Percentiles rank a stretch among this genome's conserved stretches.
Evolutionary conservation across 2,888 invertebrate species (phyloP).

Genomic region (Patella pellucida): DNA sequence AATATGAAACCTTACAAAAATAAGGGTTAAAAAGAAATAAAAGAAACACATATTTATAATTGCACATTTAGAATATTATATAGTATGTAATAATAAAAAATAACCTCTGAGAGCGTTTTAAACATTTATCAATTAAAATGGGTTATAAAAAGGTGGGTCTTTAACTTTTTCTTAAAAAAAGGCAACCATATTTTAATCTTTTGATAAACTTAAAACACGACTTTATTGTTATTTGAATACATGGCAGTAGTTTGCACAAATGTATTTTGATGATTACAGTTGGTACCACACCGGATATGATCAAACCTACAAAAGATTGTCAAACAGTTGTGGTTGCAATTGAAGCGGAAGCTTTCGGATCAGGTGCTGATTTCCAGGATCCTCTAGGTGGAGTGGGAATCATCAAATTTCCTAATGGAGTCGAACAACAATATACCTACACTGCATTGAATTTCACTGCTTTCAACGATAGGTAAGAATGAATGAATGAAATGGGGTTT

Average conservation of each 20-base stretch:
- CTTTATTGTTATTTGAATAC: not conserved
- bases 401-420: conserved; percentile 36
- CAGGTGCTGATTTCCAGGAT: conserved; percentile 34
- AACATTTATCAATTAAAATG: too few species aligned
- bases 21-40: too few species aligned
- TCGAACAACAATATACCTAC: conserved; percentile 23
- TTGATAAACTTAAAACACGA: too few species aligned
- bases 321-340: conserved; percentile 46
- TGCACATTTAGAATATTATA: too few species aligned
- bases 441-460: conserved; percentile 33
- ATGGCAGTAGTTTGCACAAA: not conserved
- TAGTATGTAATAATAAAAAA: too few species aligned
- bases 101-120: too few species aligned
- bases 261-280: conserved; percentile 34
- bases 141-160: too few species aligned
- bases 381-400: conserved; percentile 49
- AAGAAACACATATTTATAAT: too few species aligned
- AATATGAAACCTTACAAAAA: too few species aligned
- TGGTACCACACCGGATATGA: conserved; percentile 50
- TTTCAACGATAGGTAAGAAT: conserved; percentile 41
- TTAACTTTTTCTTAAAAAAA: too few species aligned
- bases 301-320: conserved; percentile 46
- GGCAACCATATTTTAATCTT: too few species aligned
- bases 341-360: conserved; percentile 46
- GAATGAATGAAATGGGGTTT: too few species aligned